Evolutionary conservation across 1,140 invertebrate species (phyloP), one percentile per base, ranked within the genome.

Genomic region (Portunus trituberculatus): DNA sequence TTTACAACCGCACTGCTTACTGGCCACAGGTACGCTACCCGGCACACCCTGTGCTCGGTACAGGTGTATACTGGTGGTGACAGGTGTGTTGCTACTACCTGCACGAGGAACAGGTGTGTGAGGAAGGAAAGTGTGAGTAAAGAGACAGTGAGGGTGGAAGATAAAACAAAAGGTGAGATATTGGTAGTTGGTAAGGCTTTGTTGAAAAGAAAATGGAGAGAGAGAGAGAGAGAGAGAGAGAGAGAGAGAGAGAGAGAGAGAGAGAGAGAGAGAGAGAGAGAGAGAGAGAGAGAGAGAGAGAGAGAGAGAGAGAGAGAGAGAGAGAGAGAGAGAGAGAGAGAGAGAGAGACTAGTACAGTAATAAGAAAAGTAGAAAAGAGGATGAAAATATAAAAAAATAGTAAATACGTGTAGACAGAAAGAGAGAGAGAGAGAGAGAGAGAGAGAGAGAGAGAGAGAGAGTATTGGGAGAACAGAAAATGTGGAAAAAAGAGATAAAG

Each of bases 261-360:
- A 82, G 76, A 28, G 28, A 82, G 16, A 20, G 28, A 20, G 20
- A 82, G 32, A 88, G 86, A 88, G 32, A 88, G 86, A 39, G 32
- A 88, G 32, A 31, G 84, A 87, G 84, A 87, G 29, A 87, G 29
- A 87, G 84, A 87, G 29, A 87, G 29, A 25, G 84, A 31, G 29
- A 87, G 84, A 87, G 84, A 25, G 29, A 87, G 29, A 87, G 84
- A 31, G 84, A 87, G 29, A 31, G 84, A 87, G 84, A 31, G 29
- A 31, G 84, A 87, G 84, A 31, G 29, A 87, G 84, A 25, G 29
- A 31, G 84, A 31, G 16, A 87, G 84, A 87, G 16, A 87, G 84
- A 87, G 84, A 87, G 84, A 87, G 84, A 87, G 84, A 87, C 10
- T 25, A 29, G 31, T 16, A 87, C 16, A 87, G 84, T 25, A 29